These are phyloP conservation scores for Amphilophus citrinellus DNA, from an alignment of 2,113 vertebrate genomes.

Conservation along the genomic window DNA sequence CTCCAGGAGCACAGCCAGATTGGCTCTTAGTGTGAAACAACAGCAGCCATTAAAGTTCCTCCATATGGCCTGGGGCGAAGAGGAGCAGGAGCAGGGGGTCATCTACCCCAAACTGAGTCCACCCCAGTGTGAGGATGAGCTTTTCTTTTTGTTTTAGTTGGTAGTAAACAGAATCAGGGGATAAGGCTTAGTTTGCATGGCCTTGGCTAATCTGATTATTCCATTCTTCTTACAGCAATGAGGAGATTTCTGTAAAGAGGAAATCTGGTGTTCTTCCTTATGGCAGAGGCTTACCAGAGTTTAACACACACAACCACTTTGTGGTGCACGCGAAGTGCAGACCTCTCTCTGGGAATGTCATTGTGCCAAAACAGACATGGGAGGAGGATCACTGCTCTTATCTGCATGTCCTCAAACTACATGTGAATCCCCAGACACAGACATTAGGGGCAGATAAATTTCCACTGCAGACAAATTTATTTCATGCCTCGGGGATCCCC, in stretches of 20 bases:
- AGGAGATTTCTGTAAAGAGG: not conserved
- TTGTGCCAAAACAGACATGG: not conserved
- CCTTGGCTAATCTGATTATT: constrained; percentile 3
- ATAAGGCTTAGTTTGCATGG: not conserved
- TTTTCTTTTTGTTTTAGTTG: not conserved
- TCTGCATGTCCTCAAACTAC: not conserved
- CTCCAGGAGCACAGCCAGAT: constrained; percentile 40
- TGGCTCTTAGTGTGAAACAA: constrained; percentile 46
- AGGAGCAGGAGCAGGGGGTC: not conserved
- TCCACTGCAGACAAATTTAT: not conserved
- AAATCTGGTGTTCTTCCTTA: not conserved
- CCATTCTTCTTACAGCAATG: not conserved
- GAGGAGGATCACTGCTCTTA: not conserved
- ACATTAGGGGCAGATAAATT: not conserved
- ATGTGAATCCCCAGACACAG: not conserved
- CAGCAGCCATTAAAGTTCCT: constrained; percentile 55
- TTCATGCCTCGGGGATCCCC: not conserved
- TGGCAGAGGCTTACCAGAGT: not conserved
- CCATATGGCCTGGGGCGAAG: constrained; percentile 15
- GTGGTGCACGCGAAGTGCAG: not conserved
- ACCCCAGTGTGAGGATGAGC: not conserved
- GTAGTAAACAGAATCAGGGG: constrained; percentile 17
- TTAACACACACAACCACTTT: not conserved
- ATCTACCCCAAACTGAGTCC: not conserved
- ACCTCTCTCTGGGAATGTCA: not conserved